Base-by-base conservation (phyloP, 2,888 invertebrate genomes). In the Kryphioiulus occultus region DNA sequence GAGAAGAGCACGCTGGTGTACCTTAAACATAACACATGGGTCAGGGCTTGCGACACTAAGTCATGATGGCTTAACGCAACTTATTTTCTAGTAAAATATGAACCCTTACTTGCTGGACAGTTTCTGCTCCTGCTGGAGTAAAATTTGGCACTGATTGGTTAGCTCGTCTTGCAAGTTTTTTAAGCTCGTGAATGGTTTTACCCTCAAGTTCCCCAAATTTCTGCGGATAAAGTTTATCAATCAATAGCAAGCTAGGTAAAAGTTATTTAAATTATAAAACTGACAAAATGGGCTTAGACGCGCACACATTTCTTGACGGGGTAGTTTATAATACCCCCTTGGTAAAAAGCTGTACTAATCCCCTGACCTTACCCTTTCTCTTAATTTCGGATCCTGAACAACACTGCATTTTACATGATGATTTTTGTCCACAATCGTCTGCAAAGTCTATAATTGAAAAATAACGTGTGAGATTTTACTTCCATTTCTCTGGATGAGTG, bases 1-100 rank as follows among this genome's bases (percentile, higher is more conserved):
- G 39, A 89, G 88, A 39, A 89, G 88, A n/a, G 89, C 90, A 82
- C 90, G 88, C 59, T 89, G 89, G 39, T 89, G 89, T 59, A 90
- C 89, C 89, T 90, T 44, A 82, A 82, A 22, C 15, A 82, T 15
- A 2, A 9, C 15, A 22, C 7, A 82, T 22, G n/a, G 19, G 26
- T 82, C 1, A 2, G 22, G 12, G 30, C 10, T 82, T 32, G n/a
- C 10, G 3, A 82, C 19, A 82, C 9, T n/a, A 26, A 30, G 26
- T 32, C n/a, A n/a, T n/a, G n/a, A n/a, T n/a, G n/a, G n/a, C n/a
- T n/a, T n/a, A n/a, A n/a, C n/a, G n/a, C n/a, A n/a, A n/a, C n/a
- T n/a, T n/a, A n/a, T n/a, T n/a, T n/a, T n/a, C n/a, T n/a, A 68
- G 68, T 26, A 68, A 22, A 26, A 68, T 5, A 10, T 47, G 47